Percentiles rank a stretch among this genome's conserved stretches.
Conservation (phyloP, 2,888 invertebrate genomes). For the Tridacna crocea region DNA sequence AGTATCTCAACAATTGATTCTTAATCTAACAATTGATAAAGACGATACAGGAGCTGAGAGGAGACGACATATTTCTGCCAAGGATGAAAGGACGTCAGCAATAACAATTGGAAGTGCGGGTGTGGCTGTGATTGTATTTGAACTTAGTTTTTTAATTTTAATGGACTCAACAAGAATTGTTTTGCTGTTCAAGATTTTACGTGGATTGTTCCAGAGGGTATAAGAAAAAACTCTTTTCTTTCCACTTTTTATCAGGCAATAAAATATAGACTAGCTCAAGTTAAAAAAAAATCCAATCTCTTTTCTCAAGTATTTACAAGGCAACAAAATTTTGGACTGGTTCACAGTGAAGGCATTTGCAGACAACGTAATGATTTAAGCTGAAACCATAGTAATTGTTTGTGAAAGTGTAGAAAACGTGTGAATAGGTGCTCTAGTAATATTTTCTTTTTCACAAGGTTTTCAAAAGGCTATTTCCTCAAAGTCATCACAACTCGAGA, state of each 20-base stretch:
- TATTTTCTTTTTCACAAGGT: not conserved
- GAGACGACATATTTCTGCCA: slow-evolving; percentile 5
- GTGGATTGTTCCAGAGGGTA: not conserved
- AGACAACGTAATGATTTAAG: no score
- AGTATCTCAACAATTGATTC: not conserved
- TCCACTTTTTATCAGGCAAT: no score
- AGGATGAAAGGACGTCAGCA: slow-evolving; percentile 20
- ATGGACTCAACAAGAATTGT: slow-evolving; percentile 10
- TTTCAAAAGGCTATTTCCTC: not conserved
- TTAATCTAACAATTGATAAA: slow-evolving; percentile 22
- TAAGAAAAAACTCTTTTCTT: no score
- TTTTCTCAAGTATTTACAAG: no score
- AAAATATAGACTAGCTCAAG: no score
- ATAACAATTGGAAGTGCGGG: slow-evolving; percentile 16
- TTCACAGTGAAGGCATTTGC: no score
- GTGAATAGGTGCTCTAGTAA: not conserved
- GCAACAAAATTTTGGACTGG: no score
- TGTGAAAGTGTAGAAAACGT: not conserved
- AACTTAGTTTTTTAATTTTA: not conserved
- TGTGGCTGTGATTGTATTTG: not conserved
- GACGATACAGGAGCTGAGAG: not conserved
- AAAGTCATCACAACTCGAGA: not conserved
- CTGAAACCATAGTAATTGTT: no score
- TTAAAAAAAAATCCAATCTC: no score
- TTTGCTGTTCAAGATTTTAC: not conserved